Percentiles rank a stretch among this genome's conserved stretches.
Evolutionary conservation across 2,797 vertebrate species (phyloP).

Genomic region (Ceyx erithaca): DNA sequence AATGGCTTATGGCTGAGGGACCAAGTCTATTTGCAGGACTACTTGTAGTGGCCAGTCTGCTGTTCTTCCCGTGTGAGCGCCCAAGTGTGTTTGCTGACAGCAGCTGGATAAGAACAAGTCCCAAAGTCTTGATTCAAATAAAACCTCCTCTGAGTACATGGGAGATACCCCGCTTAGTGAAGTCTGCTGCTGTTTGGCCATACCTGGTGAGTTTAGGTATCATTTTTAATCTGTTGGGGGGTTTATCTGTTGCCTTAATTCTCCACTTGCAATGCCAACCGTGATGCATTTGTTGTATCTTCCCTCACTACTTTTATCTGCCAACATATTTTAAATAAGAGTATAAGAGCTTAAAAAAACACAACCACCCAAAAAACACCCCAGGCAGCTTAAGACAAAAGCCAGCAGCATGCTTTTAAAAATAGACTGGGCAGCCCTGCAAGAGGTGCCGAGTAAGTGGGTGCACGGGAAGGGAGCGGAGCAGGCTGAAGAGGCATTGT

Average conservation of each 20-base stretch:
- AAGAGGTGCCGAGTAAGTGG: conserved; percentile 17
- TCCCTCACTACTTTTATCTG: conserved; percentile 1
- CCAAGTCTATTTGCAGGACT: background rate
- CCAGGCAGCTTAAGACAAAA: conserved; percentile 54
- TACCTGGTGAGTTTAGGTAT: background rate
- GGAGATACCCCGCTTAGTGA: background rate
- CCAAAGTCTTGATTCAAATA: background rate
- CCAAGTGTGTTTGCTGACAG: background rate
- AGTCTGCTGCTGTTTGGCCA: background rate
- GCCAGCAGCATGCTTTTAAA: conserved; percentile 66
- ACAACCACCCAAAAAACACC: background rate
- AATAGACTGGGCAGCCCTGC: conserved; percentile 44
- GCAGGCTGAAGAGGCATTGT: background rate
- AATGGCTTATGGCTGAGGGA: background rate
- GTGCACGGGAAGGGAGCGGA: background rate
- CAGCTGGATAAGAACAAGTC: background rate
- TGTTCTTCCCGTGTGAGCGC: background rate
- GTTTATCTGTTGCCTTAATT: background rate
- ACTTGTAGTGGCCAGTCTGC: background rate
- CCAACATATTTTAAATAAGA: conserved; percentile 28
- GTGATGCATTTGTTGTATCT: background rate
- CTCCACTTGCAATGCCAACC: background rate
- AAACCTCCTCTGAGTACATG: fast-evolving
- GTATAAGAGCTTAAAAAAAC: background rate
- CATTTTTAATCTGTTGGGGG: background rate